Base-by-base conservation (phyloP, 2,113 vertebrate genomes). In the Probosciger aterrimus region DNA sequence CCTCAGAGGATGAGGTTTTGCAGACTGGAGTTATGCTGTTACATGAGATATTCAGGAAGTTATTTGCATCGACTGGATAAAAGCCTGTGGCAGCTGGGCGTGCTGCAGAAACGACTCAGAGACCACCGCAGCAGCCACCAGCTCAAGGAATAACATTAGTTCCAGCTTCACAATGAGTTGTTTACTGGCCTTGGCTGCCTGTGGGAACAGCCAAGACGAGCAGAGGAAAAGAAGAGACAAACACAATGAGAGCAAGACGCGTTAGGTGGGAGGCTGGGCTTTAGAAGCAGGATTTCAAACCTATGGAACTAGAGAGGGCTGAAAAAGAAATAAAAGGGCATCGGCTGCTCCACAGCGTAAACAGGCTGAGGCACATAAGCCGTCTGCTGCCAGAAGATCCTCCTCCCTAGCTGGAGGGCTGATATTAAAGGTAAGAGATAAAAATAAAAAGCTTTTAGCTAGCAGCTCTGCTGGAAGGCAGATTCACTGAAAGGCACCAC, bases 231-330 rank as follows among this genome's bases (percentile, higher is more conserved):
- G 88, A 88, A 94, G 92, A 94, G 86, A 94, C 82, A 88, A 86
- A 88, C 87, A 95, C 92, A 94, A 96, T 86, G 93, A 41, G 30
- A 84, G 86, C 35, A 37, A 86, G 92, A 47, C n/a, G 7, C 90
- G 15, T 67, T 96, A 96, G 93, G 64, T 53, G 91, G 94, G 90
- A 96, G 94, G 95, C 75, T 86, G 90, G 90, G 92, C 94, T 96
- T 57, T 6, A 46, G 87, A 63, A 25, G 82, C 89, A 64, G 43
- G 27, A 27, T 31, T 78, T 28, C 84, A 85, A 57, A 39, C 91
- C 94, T 9, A 67, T 92, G 94, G 93, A 91, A 59, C 41, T 69
- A 31, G 41, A 75, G 74, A 50, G 69, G 50, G 78, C 81, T 85
- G 94, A 50, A 53, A 88, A 62, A 68, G 92, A 62, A 74, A 30